Evolutionary conservation across 2,888 invertebrate species (phyloP).

Genomic region (Orthosia gracilis): DNA sequence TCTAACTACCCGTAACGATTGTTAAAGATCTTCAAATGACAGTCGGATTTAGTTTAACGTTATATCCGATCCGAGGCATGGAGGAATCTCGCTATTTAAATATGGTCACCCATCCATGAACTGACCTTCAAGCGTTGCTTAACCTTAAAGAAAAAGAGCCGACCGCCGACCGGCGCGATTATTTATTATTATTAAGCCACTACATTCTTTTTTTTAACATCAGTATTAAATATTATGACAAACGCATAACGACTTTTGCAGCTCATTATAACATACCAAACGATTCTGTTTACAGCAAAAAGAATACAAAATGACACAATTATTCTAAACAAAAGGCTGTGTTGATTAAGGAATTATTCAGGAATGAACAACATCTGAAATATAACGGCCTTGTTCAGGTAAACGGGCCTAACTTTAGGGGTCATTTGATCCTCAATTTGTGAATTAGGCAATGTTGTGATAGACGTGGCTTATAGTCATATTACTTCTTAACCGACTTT

Average conservation of each 20-base stretch:
- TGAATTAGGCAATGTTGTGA: constrained; percentile 30
- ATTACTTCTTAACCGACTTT: too few relatives aligned
- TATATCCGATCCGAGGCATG: too few relatives aligned
- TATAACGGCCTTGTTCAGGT: constrained; percentile 56
- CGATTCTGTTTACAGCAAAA: constrained; percentile 73
- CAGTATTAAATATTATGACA: not conserved
- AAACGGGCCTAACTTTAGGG: constrained; percentile 65
- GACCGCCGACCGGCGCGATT: too few relatives aligned
- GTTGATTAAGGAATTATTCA: constrained; percentile 86
- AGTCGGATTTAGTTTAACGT: too few relatives aligned
- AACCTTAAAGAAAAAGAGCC: too few relatives aligned
- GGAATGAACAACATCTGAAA: constrained; percentile 69
- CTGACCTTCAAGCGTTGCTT: too few relatives aligned
- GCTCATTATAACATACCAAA: constrained; percentile 69
- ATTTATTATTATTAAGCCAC: not conserved
- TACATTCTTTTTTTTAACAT: too few relatives aligned
- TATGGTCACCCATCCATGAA: too few relatives aligned
- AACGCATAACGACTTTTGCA: constrained; percentile 33
- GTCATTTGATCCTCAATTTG: constrained; percentile 71
- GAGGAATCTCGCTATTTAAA: too few relatives aligned
- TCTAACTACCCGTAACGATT: too few relatives aligned
- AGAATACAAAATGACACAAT: constrained; percentile 84
- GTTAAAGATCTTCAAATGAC: too few relatives aligned
- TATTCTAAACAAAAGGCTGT: constrained; percentile 82
- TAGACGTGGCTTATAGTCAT: constrained; percentile 20